These are phyloP conservation scores for Meghimatium bilineatum DNA, from an alignment of 2,888 invertebrate species.

Conservation along the genomic window DNA sequence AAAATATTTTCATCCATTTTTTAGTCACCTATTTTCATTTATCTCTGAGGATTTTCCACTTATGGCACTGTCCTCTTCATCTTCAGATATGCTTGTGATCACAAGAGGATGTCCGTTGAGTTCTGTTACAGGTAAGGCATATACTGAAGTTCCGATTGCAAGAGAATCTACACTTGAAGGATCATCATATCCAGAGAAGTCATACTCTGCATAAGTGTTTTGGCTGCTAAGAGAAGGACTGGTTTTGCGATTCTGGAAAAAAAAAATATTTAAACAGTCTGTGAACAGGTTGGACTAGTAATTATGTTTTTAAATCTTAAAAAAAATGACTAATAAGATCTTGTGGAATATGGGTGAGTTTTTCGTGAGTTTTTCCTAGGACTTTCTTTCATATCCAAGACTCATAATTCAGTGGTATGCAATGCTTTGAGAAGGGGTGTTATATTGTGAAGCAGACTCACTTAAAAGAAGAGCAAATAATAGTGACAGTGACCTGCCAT, in stretches of 20 bases:
- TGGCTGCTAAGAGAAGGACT: slow-evolving; percentile 44
- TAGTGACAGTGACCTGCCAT: too few relatives aligned
- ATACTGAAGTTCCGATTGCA: background rate
- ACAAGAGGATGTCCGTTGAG: slow-evolving; percentile 47
- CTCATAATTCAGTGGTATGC: too few relatives aligned
- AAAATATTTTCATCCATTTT: background rate
- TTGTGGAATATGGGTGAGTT: too few relatives aligned
- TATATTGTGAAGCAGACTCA: too few relatives aligned
- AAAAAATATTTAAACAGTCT: background rate
- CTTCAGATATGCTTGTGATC: slow-evolving; percentile 57
- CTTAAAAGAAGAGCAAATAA: too few relatives aligned
- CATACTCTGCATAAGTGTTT: slow-evolving; percentile 53
- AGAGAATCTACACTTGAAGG: background rate
- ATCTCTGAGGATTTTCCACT: slow-evolving; percentile 60
- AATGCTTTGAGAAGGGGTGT: too few relatives aligned
- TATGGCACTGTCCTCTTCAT: slow-evolving; percentile 79
- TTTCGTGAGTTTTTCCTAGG: too few relatives aligned
- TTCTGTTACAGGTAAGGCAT: slow-evolving; percentile 33
- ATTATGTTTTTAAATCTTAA: too few relatives aligned
- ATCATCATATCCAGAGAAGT: slow-evolving; percentile 52
- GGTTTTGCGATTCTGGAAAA: slow-evolving; percentile 30
- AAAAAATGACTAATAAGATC: too few relatives aligned
- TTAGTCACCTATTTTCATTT: slow-evolving; percentile 55
- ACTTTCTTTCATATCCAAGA: too few relatives aligned
- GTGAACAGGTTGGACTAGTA: too few relatives aligned